Conservation (phyloP, 2,888 invertebrate species). For the Hemaris fuciformis region DNA sequence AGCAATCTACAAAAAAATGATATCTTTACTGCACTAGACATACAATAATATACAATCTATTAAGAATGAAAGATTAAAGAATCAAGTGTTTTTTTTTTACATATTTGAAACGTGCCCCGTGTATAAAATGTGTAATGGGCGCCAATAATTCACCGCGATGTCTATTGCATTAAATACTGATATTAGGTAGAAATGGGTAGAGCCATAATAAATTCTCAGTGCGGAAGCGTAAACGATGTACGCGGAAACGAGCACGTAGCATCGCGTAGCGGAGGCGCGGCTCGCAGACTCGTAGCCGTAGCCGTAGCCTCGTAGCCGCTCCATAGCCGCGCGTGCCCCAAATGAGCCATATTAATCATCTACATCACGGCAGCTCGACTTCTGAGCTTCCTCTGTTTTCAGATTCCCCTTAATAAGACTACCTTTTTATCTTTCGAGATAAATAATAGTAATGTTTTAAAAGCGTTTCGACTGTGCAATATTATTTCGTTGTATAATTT, state of each 20-base stretch:
- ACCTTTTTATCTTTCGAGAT: slow-evolving; percentile 30
- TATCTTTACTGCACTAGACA: too few species aligned
- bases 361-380: slow-evolving; percentile 73
- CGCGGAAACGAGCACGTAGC: slow-evolving; percentile 74
- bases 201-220: slow-evolving; percentile 75
- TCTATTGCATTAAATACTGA: slow-evolving; percentile 66
- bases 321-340: slow-evolving; percentile 59
- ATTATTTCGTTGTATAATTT: background rate
- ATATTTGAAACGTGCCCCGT: background rate
- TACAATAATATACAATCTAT: too few species aligned
- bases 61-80: too few species aligned
- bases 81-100: too few species aligned
- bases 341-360: slow-evolving; percentile 81
- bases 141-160: background rate
- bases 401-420: slow-evolving; percentile 66
- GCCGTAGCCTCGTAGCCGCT: slow-evolving; percentile 37
- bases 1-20: too few species aligned
- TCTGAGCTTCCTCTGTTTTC: slow-evolving; percentile 67
- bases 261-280: slow-evolving; percentile 46
- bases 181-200: slow-evolving; percentile 76
- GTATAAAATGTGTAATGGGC: background rate
- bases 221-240: slow-evolving; percentile 78
- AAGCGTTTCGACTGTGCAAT: slow-evolving; percentile 10
- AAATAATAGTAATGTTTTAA: slow-evolving; percentile 22
- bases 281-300: slow-evolving; percentile 47